phyloP scores from a whole-genome alignment of 2,888 invertebrate genomes.

The Stenchaetothrips biformis region DNA sequence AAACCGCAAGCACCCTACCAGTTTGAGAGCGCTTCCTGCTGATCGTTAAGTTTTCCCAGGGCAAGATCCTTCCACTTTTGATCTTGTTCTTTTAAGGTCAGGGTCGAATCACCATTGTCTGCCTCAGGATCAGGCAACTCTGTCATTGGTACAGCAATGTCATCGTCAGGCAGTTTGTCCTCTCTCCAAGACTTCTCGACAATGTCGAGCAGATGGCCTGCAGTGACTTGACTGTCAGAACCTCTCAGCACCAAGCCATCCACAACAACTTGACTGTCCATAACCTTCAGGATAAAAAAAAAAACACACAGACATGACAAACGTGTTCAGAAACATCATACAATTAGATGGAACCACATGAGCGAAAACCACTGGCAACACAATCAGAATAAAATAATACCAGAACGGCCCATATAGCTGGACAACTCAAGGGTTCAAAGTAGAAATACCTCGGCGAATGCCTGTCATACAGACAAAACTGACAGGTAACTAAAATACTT shows the following conservation, averaged over 20 bases:
- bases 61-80: constrained; percentile 65
- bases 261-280: background rate
- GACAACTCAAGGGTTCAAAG: too few relatives aligned
- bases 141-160: constrained; percentile 75
- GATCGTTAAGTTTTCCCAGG: constrained; percentile 51
- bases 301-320: background rate
- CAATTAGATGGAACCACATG: too few relatives aligned
- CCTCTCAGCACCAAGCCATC: background rate
- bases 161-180: constrained; percentile 77
- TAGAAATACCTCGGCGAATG: too few relatives aligned
- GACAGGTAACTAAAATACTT: too few relatives aligned
- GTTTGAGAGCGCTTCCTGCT: constrained; percentile 44
- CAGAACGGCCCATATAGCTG: too few relatives aligned
- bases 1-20: background rate
- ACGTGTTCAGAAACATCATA: too few relatives aligned
- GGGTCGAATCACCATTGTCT: constrained; percentile 84
- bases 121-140: constrained; percentile 91
- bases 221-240: constrained; percentile 67
- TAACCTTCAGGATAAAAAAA: background rate
- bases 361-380: too few relatives aligned
- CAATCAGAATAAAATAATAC: too few relatives aligned
- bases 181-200: constrained; percentile 85
- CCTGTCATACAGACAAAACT: too few relatives aligned
- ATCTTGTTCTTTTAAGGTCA: constrained; percentile 84
- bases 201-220: constrained; percentile 70